A percentile compares a stretch with the other conserved stretches of the same genome.
Conservation (phyloP, 1,140 invertebrate species). For the Temnothorax longispinosus region DNA sequence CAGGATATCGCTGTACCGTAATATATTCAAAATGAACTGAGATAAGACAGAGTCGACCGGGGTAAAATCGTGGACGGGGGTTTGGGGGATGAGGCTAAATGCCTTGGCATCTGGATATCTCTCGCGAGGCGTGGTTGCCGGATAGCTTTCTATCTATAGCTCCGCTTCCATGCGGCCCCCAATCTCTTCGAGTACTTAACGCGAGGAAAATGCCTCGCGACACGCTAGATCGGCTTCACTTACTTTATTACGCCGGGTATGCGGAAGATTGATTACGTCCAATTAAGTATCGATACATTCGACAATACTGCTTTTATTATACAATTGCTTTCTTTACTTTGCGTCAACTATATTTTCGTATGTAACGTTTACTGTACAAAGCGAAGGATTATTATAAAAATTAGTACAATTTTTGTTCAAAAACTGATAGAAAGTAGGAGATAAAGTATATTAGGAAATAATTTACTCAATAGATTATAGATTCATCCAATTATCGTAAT, state of each 20-base stretch:
- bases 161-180: constrained; percentile 20
- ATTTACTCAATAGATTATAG: not conserved
- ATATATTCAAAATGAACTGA: constrained; percentile 33
- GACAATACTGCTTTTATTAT: not conserved
- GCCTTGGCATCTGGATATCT: constrained; percentile 66
- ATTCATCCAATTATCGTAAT: not conserved
- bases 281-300: not conserved
- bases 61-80: constrained; percentile 36
- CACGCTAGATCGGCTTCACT: constrained; percentile 12
- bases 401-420: not conserved
- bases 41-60: constrained; percentile 54
- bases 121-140: constrained; percentile 60
- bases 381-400: not conserved
- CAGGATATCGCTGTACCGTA: constrained; percentile 16
- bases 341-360: not conserved
- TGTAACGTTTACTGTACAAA: not conserved
- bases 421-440: not conserved
- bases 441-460: not conserved
- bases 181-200: constrained; percentile 37
- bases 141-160: constrained; percentile 64
- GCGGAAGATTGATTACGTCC: constrained; percentile 14
- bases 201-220: constrained; percentile 30
- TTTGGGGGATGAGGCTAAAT: constrained; percentile 40
- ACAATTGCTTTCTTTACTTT: not conserved
- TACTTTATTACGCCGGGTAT: not conserved